phyloP scores from a whole-genome alignment of 2,888 invertebrate genomes.

The Hypena proboscidalis region DNA sequence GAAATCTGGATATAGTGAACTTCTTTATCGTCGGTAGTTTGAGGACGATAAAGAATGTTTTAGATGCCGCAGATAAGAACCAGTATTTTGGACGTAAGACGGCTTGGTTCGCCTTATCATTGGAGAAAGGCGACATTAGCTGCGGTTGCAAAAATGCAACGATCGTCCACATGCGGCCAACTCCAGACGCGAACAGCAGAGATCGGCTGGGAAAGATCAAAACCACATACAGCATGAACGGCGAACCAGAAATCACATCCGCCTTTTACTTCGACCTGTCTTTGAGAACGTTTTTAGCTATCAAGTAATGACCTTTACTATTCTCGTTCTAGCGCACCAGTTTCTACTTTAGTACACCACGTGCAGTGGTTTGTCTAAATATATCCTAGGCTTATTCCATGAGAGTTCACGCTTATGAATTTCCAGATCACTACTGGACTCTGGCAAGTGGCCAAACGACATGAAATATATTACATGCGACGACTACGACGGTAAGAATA shows the following conservation, averaged over 20 bases:
- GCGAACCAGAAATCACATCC: conserved; percentile 90
- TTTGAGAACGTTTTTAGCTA: conserved; percentile 88
- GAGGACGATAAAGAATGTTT: conserved; percentile 88
- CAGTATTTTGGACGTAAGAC: conserved; percentile 93
- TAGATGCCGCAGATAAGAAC: conserved; percentile 89
- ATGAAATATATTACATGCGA: conserved; percentile 91
- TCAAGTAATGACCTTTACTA: conserved; percentile 87
- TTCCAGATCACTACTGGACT: conserved; percentile 88
- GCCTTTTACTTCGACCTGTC: conserved; percentile 96
- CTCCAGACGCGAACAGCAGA: conserved; percentile 88
- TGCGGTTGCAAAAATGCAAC: conserved; percentile 92
- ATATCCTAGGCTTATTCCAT: conserved; percentile 73
- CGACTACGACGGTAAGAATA: conserved; percentile 91
- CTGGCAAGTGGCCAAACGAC: conserved; percentile 90
- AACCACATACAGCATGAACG: conserved; percentile 89
- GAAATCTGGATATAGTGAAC: conserved; percentile 94
- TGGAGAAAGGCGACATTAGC: conserved; percentile 89
- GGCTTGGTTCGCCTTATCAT: conserved; percentile 94
- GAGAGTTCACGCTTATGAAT: conserved; percentile 71
- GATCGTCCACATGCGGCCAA: conserved; percentile 90
- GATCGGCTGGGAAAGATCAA: conserved; percentile 89
- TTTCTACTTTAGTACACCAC: conserved; percentile 61
- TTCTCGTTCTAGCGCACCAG: conserved; percentile 57
- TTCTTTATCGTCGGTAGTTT: conserved; percentile 93
- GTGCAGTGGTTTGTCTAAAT: conserved; percentile 68